Evolutionary conservation across 2,888 invertebrate species (phyloP).

Genomic region (Polylopha cassiicola): DNA sequence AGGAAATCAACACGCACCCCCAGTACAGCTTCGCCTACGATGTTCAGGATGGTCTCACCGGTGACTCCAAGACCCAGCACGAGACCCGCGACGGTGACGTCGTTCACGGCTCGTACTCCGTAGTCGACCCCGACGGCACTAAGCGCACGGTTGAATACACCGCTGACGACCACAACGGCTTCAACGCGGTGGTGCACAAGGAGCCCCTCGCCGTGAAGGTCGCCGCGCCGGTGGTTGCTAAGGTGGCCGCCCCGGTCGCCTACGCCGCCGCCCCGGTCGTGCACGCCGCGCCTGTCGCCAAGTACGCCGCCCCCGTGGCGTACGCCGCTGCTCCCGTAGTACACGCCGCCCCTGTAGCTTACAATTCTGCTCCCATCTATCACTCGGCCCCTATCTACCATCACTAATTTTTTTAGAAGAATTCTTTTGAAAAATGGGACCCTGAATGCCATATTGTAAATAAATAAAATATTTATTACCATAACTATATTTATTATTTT

Average conservation of each 20-base stretch:
- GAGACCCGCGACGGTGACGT: constrained; percentile 70
- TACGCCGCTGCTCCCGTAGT: constrained; percentile 29
- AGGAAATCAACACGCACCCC: constrained; percentile 46
- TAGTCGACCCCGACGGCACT: constrained; percentile 68
- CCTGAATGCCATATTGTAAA: constrained; percentile 43
- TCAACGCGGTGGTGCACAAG: constrained; percentile 70
- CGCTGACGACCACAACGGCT: constrained; percentile 68
- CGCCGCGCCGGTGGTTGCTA: constrained; percentile 27
- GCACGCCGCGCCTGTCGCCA: constrained; percentile 15
- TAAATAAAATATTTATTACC: constrained; percentile 43
- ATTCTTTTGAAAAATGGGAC: constrained; percentile 14
- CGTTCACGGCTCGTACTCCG: constrained; percentile 69
- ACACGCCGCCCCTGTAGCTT: constrained; percentile 15
- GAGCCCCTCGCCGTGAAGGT: constrained; percentile 57
- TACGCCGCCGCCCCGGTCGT: constrained; percentile 25
- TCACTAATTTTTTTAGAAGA: constrained; percentile 32
- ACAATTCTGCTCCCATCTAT: constrained; percentile 27
- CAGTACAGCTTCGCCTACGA: constrained; percentile 67
- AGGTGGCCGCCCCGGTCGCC: constrained; percentile 31
- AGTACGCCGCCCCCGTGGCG: constrained; percentile 25
- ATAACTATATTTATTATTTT: constrained; percentile 12
- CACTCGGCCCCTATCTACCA: constrained; percentile 38
- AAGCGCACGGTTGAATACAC: constrained; percentile 72
- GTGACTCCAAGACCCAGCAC: constrained; percentile 68
- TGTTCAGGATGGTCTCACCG: constrained; percentile 67